Evolutionary conservation across 2,797 vertebrate species (phyloP).

Genomic region (Pelobates cultripes): DNA sequence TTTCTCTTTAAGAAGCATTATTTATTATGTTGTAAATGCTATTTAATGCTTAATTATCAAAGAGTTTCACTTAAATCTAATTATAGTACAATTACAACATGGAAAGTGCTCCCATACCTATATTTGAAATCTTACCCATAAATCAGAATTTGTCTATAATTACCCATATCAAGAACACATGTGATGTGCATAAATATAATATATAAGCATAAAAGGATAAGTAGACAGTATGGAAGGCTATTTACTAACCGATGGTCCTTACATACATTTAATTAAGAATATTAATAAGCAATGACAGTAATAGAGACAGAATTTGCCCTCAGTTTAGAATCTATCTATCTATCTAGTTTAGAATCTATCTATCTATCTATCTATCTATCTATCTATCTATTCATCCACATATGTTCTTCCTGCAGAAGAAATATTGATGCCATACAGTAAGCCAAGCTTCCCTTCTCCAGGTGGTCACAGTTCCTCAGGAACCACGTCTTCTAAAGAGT

Average conservation of each 20-base stretch:
- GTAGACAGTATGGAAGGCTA: slow-evolving; percentile 43
- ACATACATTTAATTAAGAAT: too few species aligned
- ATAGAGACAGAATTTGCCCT: too few species aligned
- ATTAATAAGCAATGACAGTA: too few species aligned
- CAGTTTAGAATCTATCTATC: too few species aligned
- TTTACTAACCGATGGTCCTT: not conserved
- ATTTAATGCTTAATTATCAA: slow-evolving; percentile 33
- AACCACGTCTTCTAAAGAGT: slow-evolving; percentile 95
- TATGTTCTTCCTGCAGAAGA: slow-evolving; percentile 80
- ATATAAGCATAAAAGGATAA: slow-evolving; percentile 47
- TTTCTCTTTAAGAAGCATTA: not conserved
- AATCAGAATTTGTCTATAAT: slow-evolving; percentile 56
- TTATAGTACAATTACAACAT: slow-evolving; percentile 58
- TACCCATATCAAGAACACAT: slow-evolving; percentile 41
- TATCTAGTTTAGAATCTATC: too few species aligned
- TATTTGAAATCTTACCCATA: slow-evolving; percentile 60
- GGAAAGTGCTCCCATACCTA: slow-evolving; percentile 60
- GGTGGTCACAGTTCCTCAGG: slow-evolving; percentile 97
- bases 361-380: too few species aligned
- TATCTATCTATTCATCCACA: too few species aligned
- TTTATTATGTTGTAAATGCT: slow-evolving; percentile 9
- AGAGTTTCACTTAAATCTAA: slow-evolving; percentile 59
- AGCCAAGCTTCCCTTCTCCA: slow-evolving; percentile 94
- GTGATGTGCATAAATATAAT: slow-evolving; percentile 36
- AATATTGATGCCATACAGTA: slow-evolving; percentile 91